A percentile compares a stretch with the other conserved stretches of the same genome.
Evolutionary conservation across 2,888 invertebrate genomes (phyloP).

Genomic region (Atrina japonica): DNA sequence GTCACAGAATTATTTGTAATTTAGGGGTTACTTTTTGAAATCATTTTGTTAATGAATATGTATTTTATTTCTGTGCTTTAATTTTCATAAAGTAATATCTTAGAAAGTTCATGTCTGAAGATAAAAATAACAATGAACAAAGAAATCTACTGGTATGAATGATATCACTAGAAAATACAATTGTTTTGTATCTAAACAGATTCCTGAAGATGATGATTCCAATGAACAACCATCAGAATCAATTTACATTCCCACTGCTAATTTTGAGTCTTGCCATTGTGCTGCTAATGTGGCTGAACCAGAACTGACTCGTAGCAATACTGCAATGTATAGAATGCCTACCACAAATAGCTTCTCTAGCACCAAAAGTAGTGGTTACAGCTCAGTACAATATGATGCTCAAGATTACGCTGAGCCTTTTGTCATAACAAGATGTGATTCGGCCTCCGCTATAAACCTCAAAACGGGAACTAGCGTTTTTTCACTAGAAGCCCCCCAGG

Average conservation of each 20-base stretch:
- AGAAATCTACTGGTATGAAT: too few species aligned
- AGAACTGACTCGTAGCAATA: conserved; percentile 11
- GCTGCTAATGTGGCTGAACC: conserved; percentile 17
- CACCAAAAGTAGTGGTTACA: conserved; percentile 50
- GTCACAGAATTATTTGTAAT: too few species aligned
- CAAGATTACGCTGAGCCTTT: conserved; percentile 13
- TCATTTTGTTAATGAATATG: too few species aligned
- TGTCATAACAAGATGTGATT: conserved; percentile 44
- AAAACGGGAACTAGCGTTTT: conserved; percentile 77
- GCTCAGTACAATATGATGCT: conserved; percentile 25
- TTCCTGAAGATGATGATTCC: conserved; percentile 32
- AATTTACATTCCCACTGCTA: conserved; percentile 44
- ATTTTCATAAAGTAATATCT: too few species aligned
- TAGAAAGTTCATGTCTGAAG: too few species aligned
- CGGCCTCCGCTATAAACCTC: conserved; percentile 46
- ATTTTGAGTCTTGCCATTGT: conserved; percentile 20
- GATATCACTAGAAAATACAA: too few species aligned
- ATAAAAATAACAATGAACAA: too few species aligned
- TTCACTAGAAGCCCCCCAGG: conserved; percentile 63
- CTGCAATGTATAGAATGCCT: conserved; percentile 44
- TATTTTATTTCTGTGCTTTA: too few species aligned
- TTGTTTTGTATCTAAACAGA: too few species aligned
- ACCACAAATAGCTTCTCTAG: conserved; percentile 51
- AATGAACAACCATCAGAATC: conserved; percentile 29
- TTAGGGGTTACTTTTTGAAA: too few species aligned